Evolutionary conservation across 2,113 vertebrate genomes (phyloP).

Genomic region (Emydura subglobosa): DNA sequence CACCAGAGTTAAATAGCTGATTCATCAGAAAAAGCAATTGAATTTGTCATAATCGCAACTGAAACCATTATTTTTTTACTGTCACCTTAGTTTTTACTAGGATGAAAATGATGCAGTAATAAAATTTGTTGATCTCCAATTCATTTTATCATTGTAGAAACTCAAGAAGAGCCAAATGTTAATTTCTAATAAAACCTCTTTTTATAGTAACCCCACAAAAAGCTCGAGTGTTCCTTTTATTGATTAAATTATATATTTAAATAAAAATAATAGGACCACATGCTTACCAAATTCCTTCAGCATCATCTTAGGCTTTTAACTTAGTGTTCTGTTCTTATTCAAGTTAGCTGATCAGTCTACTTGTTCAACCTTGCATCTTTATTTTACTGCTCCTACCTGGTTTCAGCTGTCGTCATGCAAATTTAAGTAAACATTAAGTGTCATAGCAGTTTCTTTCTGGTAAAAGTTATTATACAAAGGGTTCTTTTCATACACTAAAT

Average conservation of each 20-base stretch:
- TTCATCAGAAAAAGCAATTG: neutral
- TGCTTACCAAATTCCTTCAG: neutral
- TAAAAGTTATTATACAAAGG: neutral
- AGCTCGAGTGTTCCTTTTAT: neutral
- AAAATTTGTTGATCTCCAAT: neutral
- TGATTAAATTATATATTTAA: neutral
- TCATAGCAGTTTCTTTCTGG: neutral
- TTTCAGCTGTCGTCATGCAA: neutral
- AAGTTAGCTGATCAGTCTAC: neutral
- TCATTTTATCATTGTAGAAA: neutral
- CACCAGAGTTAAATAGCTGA: neutral
- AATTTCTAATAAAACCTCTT: neutral
- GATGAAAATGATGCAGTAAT: neutral
- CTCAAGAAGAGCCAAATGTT: neutral
- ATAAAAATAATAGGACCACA: neutral
- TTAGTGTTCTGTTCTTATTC: neutral
- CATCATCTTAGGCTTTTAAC: neutral
- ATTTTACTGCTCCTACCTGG: neutral
- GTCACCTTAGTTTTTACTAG: neutral
- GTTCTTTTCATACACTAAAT: neutral
- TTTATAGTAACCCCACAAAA: neutral
- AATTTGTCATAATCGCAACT: neutral
- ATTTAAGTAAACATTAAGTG: neutral
- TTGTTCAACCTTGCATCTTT: too few relatives aligned
- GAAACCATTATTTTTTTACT: neutral